These are phyloP conservation scores for Mustela erminea DNA, from an alignment of 2,797 vertebrate species.

Conservation along the genomic window DNA sequence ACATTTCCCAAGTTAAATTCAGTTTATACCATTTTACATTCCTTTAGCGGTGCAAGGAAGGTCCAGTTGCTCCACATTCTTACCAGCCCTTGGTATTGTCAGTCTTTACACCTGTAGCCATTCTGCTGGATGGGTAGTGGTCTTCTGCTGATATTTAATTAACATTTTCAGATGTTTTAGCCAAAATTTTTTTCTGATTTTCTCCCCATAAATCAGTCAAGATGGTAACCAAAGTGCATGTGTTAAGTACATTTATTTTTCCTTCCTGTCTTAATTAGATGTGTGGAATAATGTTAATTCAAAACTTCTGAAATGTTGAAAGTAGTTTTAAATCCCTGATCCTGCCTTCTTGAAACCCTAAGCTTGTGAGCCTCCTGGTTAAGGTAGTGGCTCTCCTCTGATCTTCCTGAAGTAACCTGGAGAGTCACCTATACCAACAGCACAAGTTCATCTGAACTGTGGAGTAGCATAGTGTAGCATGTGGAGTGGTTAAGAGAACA, in stretches of 20 bases:
- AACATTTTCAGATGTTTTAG: neutral
- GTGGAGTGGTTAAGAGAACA: neutral
- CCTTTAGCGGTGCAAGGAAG: neutral
- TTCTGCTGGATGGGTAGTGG: neutral
- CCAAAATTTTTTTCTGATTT: constrained; percentile 31
- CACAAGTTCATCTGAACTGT: neutral
- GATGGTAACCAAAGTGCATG: neutral
- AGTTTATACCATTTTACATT: neutral
- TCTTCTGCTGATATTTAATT: neutral
- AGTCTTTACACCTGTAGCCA: neutral
- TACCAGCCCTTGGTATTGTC: neutral
- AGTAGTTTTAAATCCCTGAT: neutral
- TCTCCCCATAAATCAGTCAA: neutral
- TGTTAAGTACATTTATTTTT: neutral
- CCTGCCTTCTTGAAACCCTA: neutral
- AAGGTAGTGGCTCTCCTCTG: neutral
- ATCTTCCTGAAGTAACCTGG: neutral
- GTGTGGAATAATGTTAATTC: neutral
- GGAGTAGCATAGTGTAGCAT: neutral
- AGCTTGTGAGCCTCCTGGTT: neutral
- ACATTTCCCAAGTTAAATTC: neutral
- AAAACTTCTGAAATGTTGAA: neutral
- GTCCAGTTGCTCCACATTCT: neutral
- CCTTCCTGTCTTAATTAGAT: constrained; percentile 9
- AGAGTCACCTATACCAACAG: neutral